Conservation (phyloP, 2,888 invertebrate genomes). For the Conus canariensis region DNA sequence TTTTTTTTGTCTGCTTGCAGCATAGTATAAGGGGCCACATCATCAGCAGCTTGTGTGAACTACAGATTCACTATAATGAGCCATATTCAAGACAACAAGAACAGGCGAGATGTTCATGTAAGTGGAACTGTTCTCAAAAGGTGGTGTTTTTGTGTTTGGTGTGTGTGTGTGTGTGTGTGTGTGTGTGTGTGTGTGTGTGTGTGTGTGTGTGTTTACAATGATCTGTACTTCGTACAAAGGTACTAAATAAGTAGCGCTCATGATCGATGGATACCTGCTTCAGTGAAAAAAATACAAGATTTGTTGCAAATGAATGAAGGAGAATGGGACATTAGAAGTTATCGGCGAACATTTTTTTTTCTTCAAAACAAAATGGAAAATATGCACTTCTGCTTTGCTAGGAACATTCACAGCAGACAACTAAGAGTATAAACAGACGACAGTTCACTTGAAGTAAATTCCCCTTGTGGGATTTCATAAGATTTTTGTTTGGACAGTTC, state of each 20-base stretch:
- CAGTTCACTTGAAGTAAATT: background rate
- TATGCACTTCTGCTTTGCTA: no score
- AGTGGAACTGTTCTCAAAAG: background rate
- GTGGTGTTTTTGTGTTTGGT: no score
- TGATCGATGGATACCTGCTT: background rate
- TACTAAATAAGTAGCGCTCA: background rate
- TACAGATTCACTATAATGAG: constrained; percentile 23
- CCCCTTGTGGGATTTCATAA: no score
- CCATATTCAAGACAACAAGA: constrained; percentile 29
- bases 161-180: no score
- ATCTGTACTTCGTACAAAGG: no score
- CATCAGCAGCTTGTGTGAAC: background rate
- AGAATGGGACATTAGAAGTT: background rate
- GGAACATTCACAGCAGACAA: no score
- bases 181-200: no score
- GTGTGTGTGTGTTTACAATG: no score
- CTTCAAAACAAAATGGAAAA: background rate
- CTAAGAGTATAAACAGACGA: no score
- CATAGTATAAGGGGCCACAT: no score
- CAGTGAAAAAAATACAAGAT: background rate
- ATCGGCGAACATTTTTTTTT: background rate
- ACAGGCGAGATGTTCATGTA: constrained; percentile 41
- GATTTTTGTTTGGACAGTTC: no score
- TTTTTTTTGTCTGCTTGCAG: background rate
- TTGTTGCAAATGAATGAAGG: background rate